Evolutionary conservation across 2,888 invertebrate species (phyloP).

Genomic region (Volucella zonaria): DNA sequence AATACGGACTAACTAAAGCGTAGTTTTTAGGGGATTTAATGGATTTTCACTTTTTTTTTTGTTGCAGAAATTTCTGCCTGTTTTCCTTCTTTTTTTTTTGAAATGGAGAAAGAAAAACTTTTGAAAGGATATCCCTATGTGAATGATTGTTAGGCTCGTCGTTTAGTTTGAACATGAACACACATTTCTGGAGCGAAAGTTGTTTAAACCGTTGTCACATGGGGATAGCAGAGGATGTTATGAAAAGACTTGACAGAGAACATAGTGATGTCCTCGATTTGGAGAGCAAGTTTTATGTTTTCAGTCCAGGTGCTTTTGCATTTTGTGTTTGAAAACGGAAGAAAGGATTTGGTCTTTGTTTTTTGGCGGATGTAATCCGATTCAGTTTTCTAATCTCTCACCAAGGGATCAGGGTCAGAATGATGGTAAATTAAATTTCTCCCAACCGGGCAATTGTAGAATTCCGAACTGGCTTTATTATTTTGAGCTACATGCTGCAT

Average conservation of each 20-base stretch:
- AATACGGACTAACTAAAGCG: constrained; percentile 3
- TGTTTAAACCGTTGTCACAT: background rate
- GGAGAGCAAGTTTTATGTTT: too few species aligned
- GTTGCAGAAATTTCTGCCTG: background rate
- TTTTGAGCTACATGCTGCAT: too few species aligned
- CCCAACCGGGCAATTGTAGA: too few species aligned
- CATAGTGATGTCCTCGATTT: too few species aligned
- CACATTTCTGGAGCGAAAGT: constrained; percentile 13
- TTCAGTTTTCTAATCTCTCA: background rate
- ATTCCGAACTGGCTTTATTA: too few species aligned
- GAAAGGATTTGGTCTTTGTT: background rate
- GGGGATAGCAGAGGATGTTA: background rate
- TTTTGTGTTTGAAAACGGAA: background rate
- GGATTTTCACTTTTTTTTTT: constrained; percentile 6
- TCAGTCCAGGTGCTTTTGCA: too few species aligned
- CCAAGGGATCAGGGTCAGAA: too few species aligned
- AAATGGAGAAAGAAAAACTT: background rate
- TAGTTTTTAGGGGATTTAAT: constrained; percentile 32
- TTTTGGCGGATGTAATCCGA: background rate
- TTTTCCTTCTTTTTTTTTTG: background rate
- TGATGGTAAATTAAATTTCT: too few species aligned
- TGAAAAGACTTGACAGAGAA: background rate
- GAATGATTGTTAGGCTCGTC: constrained; percentile 24
- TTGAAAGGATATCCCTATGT: constrained; percentile 15
- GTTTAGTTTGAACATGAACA: constrained; percentile 20